Percentiles rank a stretch among this genome's conserved stretches.
phyloP scores from a whole-genome alignment of 2,113 vertebrate genomes.

The Cervus canadensis region DNA sequence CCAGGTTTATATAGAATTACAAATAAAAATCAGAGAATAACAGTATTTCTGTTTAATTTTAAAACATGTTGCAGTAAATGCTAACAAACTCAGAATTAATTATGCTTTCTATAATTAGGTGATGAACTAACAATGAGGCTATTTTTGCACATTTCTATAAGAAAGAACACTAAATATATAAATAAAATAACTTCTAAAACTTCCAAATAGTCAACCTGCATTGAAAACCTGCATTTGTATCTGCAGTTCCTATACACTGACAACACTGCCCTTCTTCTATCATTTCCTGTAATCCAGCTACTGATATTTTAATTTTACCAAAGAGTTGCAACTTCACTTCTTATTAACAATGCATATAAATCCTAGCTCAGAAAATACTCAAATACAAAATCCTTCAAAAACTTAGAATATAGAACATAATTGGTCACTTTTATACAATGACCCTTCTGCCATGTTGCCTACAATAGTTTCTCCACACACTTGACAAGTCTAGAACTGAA shows the following conservation, averaged over 20 bases:
- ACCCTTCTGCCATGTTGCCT: conserved; percentile 51
- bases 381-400: conserved; percentile 82
- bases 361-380: conserved; percentile 80
- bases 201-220: conserved; percentile 72
- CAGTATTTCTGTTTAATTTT: conserved; percentile 32
- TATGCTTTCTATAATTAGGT: background rate
- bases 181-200: conserved; percentile 71
- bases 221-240: conserved; percentile 75
- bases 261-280: conserved; percentile 71
- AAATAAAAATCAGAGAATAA: conserved; percentile 65
- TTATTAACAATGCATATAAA: conserved; percentile 81
- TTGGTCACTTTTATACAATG: conserved; percentile 84
- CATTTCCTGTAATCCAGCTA: conserved; percentile 74
- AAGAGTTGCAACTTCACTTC: conserved; percentile 79
- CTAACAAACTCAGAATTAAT: conserved; percentile 15
- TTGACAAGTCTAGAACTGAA: conserved; percentile 74
- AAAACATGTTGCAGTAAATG: background rate
- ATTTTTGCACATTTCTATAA: conserved; percentile 40
- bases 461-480: background rate
- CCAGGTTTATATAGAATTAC: conserved; percentile 59
- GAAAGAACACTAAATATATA: conserved; percentile 12
- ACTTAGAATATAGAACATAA: conserved; percentile 92
- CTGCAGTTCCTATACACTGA: conserved; percentile 71
- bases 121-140: conserved; percentile 35
- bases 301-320: conserved; percentile 76